Base-by-base conservation (phyloP, 2,797 vertebrate species). In the Leuciscus waleckii region DNA sequence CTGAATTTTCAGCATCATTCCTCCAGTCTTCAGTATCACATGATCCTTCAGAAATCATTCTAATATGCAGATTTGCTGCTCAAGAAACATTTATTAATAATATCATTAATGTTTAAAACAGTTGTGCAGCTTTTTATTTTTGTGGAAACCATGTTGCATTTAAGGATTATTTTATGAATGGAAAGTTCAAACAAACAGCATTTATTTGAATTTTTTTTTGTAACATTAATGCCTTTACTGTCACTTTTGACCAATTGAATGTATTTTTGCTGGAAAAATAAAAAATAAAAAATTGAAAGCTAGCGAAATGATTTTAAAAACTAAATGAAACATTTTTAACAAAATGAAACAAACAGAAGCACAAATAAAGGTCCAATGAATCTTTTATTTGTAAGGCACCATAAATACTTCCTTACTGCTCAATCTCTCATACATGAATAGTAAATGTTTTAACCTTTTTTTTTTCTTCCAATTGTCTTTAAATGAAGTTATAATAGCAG, bases 341-440 rank as follows among this genome's bases (percentile, higher is more conserved):
- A 1, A 54, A 69, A 63, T 75, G 77, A 23, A 91, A 86, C 17
- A 79, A 21, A 79, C 23, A 29, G 70, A 61, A 83, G 58, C 37
- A 68, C 14, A 54, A 21, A 78, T 63, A 80, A 88, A 88, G 93
- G 90, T 95, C 94, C 93, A 94, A 94, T 94, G 94, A 92, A 74
- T 95, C 93, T 92, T 96, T 96, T 95, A 96, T 96, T 96, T 95
- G 95, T 95, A 96, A 96, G 95, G 95, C 95, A 96, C 95, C 94
- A 94, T 94, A 96, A 95, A 95, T 94, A 94, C 94, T 96, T 95
- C 95, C 95, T 96, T 96, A 96, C 95, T 93, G 94, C 94, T 94
- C 94, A 95, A 95, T 92, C 92, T 94, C 94, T 95, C 93, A 92
- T 95, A 94, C 90, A 88, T 83, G 79, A 88, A 91, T 90, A 94